Evolutionary conservation across 2,888 invertebrate genomes (phyloP).

Genomic region (Dromius quadrimaculatus): DNA sequence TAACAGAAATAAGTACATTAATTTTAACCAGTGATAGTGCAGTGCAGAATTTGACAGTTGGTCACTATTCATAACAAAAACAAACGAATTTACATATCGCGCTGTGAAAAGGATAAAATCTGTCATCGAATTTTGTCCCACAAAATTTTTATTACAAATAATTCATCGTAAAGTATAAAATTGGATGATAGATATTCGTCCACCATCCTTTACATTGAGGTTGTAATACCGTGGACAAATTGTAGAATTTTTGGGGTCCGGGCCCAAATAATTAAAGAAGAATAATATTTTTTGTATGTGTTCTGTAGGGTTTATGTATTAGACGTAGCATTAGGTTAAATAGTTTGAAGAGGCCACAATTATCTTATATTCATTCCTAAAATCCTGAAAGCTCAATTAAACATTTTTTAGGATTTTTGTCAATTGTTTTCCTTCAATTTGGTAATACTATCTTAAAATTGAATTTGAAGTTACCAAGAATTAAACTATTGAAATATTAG

Average conservation of each 20-base stretch:
- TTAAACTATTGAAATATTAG: neutral
- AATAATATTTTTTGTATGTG: constrained; percentile 57
- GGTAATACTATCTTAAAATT: no score
- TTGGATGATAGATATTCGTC: constrained; percentile 52
- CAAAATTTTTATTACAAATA: neutral
- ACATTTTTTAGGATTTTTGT: no score
- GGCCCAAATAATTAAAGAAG: constrained; percentile 51
- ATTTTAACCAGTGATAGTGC: no score
- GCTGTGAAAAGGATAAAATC: constrained; percentile 60
- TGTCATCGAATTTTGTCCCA: constrained; percentile 44
- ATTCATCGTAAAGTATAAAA: constrained; percentile 36
- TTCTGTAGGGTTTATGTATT: constrained; percentile 49
- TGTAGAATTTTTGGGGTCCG: constrained; percentile 46
- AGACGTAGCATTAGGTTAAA: constrained; percentile 52
- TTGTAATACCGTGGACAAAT: constrained; percentile 59
- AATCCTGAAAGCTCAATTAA: no score
- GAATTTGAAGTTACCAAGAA: neutral
- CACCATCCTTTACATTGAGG: constrained; percentile 58
- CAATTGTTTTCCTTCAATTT: no score
- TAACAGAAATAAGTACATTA: no score
- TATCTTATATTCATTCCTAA: constrained; percentile 7
- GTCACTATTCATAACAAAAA: constrained; percentile 57
- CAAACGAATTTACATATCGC: constrained; percentile 66
- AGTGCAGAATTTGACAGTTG: constrained; percentile 59
- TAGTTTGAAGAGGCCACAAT: constrained; percentile 34